Percentiles rank a stretch among this genome's conserved stretches.
phyloP scores from a whole-genome alignment of 2,888 invertebrate genomes.

The Glyphotaelius pellucidus region DNA sequence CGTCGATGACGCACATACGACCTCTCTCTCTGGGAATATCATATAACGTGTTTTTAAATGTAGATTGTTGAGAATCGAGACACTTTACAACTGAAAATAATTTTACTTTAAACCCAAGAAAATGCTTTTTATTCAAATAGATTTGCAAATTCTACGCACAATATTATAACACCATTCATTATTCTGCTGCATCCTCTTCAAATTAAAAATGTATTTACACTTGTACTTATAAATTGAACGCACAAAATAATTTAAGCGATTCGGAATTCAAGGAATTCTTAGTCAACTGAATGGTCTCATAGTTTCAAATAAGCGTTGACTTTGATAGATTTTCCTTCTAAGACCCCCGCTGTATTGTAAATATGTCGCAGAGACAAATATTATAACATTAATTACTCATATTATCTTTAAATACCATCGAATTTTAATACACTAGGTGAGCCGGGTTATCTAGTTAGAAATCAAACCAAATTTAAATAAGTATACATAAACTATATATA shows the following conservation, averaged over 20 bases:
- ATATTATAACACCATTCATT: background rate
- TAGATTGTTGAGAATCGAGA: too few relatives aligned
- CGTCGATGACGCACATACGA: too few relatives aligned
- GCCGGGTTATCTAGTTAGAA: background rate
- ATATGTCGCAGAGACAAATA: constrained; percentile 30
- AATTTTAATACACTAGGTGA: background rate
- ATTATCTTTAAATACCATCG: constrained; percentile 25
- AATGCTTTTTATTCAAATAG: too few relatives aligned
- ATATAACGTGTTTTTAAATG: too few relatives aligned
- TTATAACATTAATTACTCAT: constrained; percentile 10
- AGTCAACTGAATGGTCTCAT: constrained; percentile 13
- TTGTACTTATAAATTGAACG: constrained; percentile 7
- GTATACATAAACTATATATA: background rate
- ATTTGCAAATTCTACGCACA: too few relatives aligned
- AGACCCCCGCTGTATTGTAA: constrained; percentile 51
- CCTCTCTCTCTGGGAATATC: too few relatives aligned
- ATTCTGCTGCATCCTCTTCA: background rate
- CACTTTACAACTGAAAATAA: too few relatives aligned
- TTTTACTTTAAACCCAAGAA: too few relatives aligned
- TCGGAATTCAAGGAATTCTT: constrained; percentile 9
- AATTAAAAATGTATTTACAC: background rate
- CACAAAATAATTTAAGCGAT: background rate
- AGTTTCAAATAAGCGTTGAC: constrained; percentile 51
- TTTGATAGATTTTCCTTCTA: constrained; percentile 50
- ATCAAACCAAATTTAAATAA: background rate